These are phyloP conservation scores for Hecatera dysodea DNA, from an alignment of 2,888 invertebrate genomes.

Conservation along the genomic window DNA sequence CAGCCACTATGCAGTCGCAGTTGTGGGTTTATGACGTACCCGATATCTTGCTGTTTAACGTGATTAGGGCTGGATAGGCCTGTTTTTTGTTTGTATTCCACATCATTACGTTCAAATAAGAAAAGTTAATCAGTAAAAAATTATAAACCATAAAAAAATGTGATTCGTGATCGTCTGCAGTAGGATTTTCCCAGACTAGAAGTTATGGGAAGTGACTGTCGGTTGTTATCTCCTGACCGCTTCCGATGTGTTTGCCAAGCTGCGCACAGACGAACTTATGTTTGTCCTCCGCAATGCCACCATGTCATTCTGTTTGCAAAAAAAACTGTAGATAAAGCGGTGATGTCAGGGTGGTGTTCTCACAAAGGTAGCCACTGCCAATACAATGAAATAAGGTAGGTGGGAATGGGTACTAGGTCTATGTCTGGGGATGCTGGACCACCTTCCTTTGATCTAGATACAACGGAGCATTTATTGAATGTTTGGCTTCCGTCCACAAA, in stretches of 20 bases:
- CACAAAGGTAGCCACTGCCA: background rate
- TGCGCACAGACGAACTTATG: background rate
- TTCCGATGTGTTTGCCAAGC: constrained; percentile 29
- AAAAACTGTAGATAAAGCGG: background rate
- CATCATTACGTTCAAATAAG: background rate
- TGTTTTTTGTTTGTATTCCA: background rate
- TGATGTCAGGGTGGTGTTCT: background rate
- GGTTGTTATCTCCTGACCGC: constrained; percentile 40
- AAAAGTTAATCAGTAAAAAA: too few species aligned
- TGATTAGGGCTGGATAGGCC: background rate
- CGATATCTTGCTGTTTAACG: background rate
- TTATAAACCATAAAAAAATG: background rate
- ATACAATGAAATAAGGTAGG: background rate
- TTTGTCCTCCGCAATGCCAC: background rate
- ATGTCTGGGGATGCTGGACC: background rate
- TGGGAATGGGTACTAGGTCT: background rate
- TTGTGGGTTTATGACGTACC: background rate
- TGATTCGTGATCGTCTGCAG: background rate
- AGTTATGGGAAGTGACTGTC: constrained; percentile 6
- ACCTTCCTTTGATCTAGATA: background rate
- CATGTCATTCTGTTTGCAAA: background rate
- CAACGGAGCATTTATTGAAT: background rate
- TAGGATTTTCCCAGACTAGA: constrained; percentile 4
- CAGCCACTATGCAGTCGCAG: background rate
- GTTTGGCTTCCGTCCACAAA: constrained; percentile 3